Conservation (phyloP, 2,113 vertebrate genomes). For the Anseranas semipalmata region DNA sequence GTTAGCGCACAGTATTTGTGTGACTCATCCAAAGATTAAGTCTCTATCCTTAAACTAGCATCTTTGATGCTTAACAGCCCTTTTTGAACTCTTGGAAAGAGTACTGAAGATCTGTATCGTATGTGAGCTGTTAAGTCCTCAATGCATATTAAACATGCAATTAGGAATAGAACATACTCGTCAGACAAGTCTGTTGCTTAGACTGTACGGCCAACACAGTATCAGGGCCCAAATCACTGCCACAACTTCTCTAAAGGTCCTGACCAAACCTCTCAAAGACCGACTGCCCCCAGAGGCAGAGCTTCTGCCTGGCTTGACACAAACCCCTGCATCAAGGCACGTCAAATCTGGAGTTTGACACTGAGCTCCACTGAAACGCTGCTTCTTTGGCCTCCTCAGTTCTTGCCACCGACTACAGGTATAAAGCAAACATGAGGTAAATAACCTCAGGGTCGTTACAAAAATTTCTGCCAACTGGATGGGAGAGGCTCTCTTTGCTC, state of each 20-base stretch:
- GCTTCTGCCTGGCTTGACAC: neutral
- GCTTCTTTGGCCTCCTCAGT: neutral
- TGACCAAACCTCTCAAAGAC: neutral
- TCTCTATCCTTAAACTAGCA: neutral
- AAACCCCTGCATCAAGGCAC: neutral
- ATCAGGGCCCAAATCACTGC: neutral
- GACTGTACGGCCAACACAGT: neutral
- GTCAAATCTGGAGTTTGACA: neutral
- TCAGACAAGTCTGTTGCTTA: neutral
- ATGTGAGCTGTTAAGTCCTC: neutral
- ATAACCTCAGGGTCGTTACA: neutral
- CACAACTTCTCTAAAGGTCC: neutral
- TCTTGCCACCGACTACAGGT: neutral
- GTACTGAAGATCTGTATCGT: neutral
- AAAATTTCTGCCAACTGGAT: neutral
- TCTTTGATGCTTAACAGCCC: neutral
- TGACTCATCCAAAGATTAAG: slow-evolving; percentile 30
- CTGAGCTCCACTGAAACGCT: neutral
- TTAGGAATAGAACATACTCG: neutral
- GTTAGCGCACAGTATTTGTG: neutral
- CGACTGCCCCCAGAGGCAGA: neutral
- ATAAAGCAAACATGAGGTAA: neutral
- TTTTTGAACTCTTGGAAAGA: neutral
- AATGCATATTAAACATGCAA: neutral
- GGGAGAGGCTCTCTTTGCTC: neutral